Evolutionary conservation across 2,113 vertebrate genomes (phyloP), one percentile per base, ranked within the genome.

Genomic region (Alosa alosa): DNA sequence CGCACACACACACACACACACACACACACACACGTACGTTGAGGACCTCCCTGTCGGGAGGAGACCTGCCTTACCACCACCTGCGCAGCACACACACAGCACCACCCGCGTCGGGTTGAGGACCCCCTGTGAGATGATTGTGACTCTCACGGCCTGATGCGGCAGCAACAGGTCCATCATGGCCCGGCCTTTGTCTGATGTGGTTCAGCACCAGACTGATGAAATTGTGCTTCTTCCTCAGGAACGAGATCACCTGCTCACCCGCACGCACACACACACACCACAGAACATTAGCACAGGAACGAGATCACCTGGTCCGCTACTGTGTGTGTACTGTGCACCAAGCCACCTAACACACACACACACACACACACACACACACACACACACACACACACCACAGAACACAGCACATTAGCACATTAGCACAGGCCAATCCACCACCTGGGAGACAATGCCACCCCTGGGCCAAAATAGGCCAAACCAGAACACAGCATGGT

Each of bases 121-220:
- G n/a, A n/a, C n/a, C n/a, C n/a, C n/a, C n/a, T n/a, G n/a, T n/a
- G n/a, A n/a, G n/a, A n/a, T n/a, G n/a, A n/a, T n/a, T n/a, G n/a
- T n/a, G n/a, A n/a, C n/a, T n/a, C n/a, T n/a, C n/a, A n/a, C n/a
- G n/a, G n/a, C n/a, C n/a, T n/a, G n/a, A n/a, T n/a, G n/a, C n/a
- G n/a, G n/a, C n/a, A 99, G 95, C 86, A 99, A 94, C 75, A 99
- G 93, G 92, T 99, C 98, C 98, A 99, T 99, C 97, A 99, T 98
- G 44, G 98, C 98, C 0, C n/a, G n/a, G n/a, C n/a, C n/a, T n/a
- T n/a, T n/a, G n/a, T 72, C 97, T 96, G 0, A 99, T 96, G 89
- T 99, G 98, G 94, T 96, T 96, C 82, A 99, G 94, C 92, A 99
- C 96, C 93, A 98, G 94, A 91, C 95, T 94, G 49, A 98, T 94